Percentiles rank a stretch among this genome's conserved stretches.
These are phyloP conservation scores for Drosophila willistoni DNA, from an alignment of 1,140 invertebrate species.

Conservation along the genomic window DNA sequence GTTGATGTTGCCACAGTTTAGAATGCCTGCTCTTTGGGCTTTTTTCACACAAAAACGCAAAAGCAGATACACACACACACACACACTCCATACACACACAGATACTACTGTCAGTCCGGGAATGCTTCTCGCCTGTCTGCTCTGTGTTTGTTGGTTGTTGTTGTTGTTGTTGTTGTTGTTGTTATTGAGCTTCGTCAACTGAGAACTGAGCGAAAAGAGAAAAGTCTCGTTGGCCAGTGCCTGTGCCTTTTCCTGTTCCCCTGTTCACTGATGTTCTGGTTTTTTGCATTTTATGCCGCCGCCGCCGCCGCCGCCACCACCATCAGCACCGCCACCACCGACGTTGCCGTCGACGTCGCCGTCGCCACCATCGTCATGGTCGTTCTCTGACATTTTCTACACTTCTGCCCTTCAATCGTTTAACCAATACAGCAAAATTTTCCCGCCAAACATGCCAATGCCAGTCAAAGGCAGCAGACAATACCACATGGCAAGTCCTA, in stretches of 20 bases:
- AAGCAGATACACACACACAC: constrained; percentile 7
- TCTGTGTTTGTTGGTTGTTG: background rate
- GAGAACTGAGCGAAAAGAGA: background rate
- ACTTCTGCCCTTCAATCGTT: background rate
- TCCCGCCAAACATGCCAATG: constrained; percentile 63
- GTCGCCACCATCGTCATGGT: constrained; percentile 38
- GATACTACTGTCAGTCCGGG: constrained; percentile 35
- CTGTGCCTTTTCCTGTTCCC: constrained; percentile 59
- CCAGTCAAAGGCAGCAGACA: constrained; percentile 62
- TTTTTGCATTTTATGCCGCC: constrained; percentile 64
- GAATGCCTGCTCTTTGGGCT: constrained; percentile 49
- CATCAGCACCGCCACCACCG: background rate
- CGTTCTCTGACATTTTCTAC: background rate
- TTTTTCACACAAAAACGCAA: constrained; percentile 19
- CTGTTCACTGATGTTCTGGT: constrained; percentile 65
- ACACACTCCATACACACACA: constrained; percentile 17
- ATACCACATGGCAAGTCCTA: constrained; percentile 81
- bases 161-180: no score
- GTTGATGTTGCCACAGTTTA: constrained; percentile 75
- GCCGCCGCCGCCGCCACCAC: no score
- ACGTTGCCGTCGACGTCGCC: constrained; percentile 20
- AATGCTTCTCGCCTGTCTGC: constrained; percentile 16
- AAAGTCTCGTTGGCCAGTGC: constrained; percentile 18
- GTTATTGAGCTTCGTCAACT: constrained; percentile 12
- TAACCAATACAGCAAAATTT: constrained; percentile 46